Base-by-base conservation (phyloP, 2,888 invertebrate species). In the Digitonthophagus gazella region DNA sequence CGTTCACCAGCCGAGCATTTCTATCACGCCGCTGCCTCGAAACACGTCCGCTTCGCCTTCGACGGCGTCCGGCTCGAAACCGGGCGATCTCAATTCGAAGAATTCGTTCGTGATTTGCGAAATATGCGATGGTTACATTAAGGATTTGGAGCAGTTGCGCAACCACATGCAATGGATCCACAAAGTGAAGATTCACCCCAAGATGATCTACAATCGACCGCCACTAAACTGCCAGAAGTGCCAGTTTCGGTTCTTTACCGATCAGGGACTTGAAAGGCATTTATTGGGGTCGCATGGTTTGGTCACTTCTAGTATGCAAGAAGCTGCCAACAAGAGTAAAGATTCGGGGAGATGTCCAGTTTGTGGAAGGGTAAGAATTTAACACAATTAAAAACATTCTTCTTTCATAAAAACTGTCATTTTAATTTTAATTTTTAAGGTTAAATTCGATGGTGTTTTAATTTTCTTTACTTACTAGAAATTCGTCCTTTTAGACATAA, bases 101-200 rank as follows among this genome's bases (percentile, higher is more conserved):
- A 91, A 90, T 75, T 90, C 93, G 20, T 95, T 95, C 83, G 96
- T 96, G 74, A 94, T 96, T 75, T 98, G 97, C 83, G 97, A 97
- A 85, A 96, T 97, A 73, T 98, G 97, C 84, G 97, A 97, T 79
- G 96, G 96, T 16, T 97, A 96, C 80, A 97, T 97, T 72, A 96
- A 96, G 86, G 97, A 97, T 83, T 86, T 96, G 78, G 96, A 96
- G 78, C 96, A 96, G 80, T 84, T 97, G 72, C 87, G 97, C 73
- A 96, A 96, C 82, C 97, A 97, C 80, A 97, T 97, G 95, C 96
- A 96, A 80, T 97, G 96, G 94, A 96, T 97, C 81, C 97, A 97
- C 83, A 96, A 97, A 88, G 95, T 96, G 75, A 96, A 96, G 83
- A 96, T 96, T 78, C 96, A 96, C 84, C 95, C 96, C 68, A 96